Base-by-base conservation (phyloP, 2,888 invertebrate species). In the Apoda limacodes region DNA sequence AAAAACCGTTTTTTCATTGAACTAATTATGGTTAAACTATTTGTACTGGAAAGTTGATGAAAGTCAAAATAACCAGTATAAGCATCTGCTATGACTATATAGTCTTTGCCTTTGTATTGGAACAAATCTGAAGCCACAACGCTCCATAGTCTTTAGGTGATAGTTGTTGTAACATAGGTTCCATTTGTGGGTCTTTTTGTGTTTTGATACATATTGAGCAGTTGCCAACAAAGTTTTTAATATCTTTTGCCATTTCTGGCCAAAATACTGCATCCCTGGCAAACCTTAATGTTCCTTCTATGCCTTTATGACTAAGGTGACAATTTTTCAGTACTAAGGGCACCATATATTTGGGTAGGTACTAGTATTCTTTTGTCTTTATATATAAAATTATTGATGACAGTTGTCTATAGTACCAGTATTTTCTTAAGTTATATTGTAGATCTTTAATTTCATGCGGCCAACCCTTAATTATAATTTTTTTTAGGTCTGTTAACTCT, bases 361-460 rank as follows among this genome's bases (percentile, higher is more conserved):
- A n/a, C n/a, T n/a, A n/a, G n/a, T n/a, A n/a, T n/a, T n/a, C n/a
- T n/a, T 10, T 30, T 23, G 5, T 31, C 9, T 9, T 27, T n/a
- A n/a, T n/a, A n/a, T n/a, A n/a, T n/a, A n/a, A n/a, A n/a, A n/a
- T n/a, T n/a, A n/a, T n/a, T n/a, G n/a, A n/a, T n/a, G n/a, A n/a
- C n/a, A n/a, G n/a, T 25, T 39, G 32, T 32, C 32, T 30, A 15
- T 30, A 38, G 19, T 15, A 23, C 28, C 20, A 37, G 22, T 30
- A 41, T 27, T 22, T 39, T 28, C 28, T 32, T 9, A 28, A 9
- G 7, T 28, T 28, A 30, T 28, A 28, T 20, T 21, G 19, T 1
- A 37, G 13, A n/a, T 32, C 5, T 2, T 24, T 10, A 9, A 34
- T 14, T 11, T 29, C 30, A 2, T 34, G 28, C 14, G 38, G 34